Conservation (phyloP, 1,140 invertebrate genomes). For the Drosophila persimilis region DNA sequence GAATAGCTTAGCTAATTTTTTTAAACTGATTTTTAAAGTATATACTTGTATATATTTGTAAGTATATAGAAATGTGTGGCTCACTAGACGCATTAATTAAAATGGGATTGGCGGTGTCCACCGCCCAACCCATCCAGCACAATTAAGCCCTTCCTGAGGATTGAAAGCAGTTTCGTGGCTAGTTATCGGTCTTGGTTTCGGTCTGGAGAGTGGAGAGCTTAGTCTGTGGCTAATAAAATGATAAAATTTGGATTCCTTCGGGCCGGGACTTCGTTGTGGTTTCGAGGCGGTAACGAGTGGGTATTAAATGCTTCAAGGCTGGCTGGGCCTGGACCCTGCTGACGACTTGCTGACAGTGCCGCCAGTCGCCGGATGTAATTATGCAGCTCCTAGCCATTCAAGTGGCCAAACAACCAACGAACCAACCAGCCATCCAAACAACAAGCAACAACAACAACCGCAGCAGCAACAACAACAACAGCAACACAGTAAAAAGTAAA, state of each 20-base stretch:
- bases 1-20: too few relatives aligned
- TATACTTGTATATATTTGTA: too few relatives aligned
- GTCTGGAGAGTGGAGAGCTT: background rate
- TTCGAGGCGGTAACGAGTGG: too few relatives aligned
- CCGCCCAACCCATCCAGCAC: background rate
- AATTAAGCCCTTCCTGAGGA: background rate
- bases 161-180: too few relatives aligned
- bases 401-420: background rate
- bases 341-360: conserved; percentile 48
- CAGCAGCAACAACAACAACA: background rate
- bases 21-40: too few relatives aligned
- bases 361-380: conserved; percentile 46
- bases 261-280: conserved; percentile 12
- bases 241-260: conserved; percentile 11
- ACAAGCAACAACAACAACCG: background rate
- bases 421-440: too few relatives aligned
- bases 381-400: conserved; percentile 35
- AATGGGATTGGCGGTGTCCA: background rate
- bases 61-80: background rate
- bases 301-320: background rate
- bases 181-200: too few relatives aligned
- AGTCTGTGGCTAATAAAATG: conserved; percentile 17
- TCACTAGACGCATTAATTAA: conserved; percentile 20
- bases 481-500: background rate
- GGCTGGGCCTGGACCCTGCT: background rate